Evolutionary conservation across 2,113 vertebrate genomes (phyloP).

Genomic region (Pionites leucogaster): DNA sequence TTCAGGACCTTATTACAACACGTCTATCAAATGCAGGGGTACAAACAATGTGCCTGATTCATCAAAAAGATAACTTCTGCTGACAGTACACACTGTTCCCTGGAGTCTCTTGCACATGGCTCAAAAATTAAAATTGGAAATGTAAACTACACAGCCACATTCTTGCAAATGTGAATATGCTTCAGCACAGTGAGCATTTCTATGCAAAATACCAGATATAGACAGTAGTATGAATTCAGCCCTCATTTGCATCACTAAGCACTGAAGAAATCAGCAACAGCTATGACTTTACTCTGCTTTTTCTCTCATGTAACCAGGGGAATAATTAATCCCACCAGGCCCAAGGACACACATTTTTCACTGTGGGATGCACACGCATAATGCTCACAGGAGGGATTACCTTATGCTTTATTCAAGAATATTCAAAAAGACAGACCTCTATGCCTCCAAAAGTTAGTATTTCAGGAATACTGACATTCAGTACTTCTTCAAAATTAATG

Average conservation of each 20-base stretch:
- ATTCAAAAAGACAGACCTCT: slow-evolving; percentile 23
- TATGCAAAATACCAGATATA: not conserved
- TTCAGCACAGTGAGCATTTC: slow-evolving; percentile 30
- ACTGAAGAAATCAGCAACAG: not conserved
- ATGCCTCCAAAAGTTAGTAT: not conserved
- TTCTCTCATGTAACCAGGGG: not conserved
- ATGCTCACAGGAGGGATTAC: slow-evolving; percentile 18
- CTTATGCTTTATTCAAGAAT: slow-evolving; percentile 37
- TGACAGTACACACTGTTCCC: slow-evolving; percentile 54
- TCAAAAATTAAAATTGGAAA: slow-evolving; percentile 64
- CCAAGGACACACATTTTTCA: slow-evolving; percentile 45
- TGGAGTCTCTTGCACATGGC: slow-evolving; percentile 41
- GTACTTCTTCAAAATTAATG: not conserved
- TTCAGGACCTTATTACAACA: slow-evolving; percentile 79
- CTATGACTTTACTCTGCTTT: not conserved
- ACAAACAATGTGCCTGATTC: slow-evolving; percentile 82
- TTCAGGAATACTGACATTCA: not conserved
- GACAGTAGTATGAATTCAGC: not conserved
- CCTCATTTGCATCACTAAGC: not conserved
- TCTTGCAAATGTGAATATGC: slow-evolving; percentile 12
- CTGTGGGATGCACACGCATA: not conserved
- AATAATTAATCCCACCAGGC: slow-evolving; percentile 1
- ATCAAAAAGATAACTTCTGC: slow-evolving; percentile 70
- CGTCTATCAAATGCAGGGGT: slow-evolving; percentile 77
- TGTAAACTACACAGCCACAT: slow-evolving; percentile 39